Conservation (phyloP, 2,888 invertebrate species). For the Lithophane ornitopus region DNA sequence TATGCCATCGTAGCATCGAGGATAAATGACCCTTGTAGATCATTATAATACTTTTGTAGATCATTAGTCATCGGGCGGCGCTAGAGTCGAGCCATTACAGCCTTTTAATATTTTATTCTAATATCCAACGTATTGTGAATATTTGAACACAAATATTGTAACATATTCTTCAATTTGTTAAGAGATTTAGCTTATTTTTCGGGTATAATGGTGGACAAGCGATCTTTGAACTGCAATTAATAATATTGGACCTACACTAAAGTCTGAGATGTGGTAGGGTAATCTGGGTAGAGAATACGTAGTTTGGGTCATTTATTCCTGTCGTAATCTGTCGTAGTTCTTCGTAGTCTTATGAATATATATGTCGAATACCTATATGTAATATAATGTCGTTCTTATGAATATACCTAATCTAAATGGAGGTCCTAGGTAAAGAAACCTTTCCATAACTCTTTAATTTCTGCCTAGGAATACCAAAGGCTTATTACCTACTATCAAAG, state of each 20-base stretch:
- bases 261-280: neutral
- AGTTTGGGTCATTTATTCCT: neutral
- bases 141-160: slow-evolving; percentile 43
- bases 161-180: slow-evolving; percentile 51
- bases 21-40: slow-evolving; percentile 74
- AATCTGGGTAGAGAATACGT: neutral
- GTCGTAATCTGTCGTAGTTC: too few relatives aligned
- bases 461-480: too few relatives aligned
- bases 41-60: slow-evolving; percentile 73
- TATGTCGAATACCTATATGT: too few relatives aligned
- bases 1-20: slow-evolving; percentile 45
- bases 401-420: too few relatives aligned
- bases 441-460: too few relatives aligned
- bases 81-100: slow-evolving; percentile 47
- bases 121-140: slow-evolving; percentile 57
- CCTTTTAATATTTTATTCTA: slow-evolving; percentile 65
- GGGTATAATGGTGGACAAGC: slow-evolving; percentile 28
- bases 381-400: too few relatives aligned
- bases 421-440: too few relatives aligned
- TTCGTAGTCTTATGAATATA: too few relatives aligned
- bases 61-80: slow-evolving; percentile 73
- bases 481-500: too few relatives aligned
- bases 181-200: slow-evolving; percentile 43
- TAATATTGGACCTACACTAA: slow-evolving; percentile 15
- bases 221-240: slow-evolving; percentile 43